Evolutionary conservation across 2,888 invertebrate genomes (phyloP).

Genomic region (Xestoiulus laeticollis): DNA sequence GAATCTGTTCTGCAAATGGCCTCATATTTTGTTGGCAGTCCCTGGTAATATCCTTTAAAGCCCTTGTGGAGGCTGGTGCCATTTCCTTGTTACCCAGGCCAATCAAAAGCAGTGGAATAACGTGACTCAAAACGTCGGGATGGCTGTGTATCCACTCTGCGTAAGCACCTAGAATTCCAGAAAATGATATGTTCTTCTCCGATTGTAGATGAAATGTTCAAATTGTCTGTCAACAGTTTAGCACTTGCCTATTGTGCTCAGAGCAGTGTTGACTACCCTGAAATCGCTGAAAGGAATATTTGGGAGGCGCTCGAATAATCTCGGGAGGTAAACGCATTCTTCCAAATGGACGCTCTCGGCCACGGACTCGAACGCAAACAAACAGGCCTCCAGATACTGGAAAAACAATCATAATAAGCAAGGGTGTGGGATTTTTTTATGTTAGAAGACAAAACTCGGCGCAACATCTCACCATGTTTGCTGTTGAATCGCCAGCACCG

Average conservation of each 20-base stretch:
- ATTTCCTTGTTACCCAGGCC: conserved; percentile 75
- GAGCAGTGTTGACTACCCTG: conserved; percentile 75
- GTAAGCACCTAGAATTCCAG: conserved; percentile 77
- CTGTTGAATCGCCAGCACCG: conserved; percentile 62
- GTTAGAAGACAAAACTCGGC: not conserved
- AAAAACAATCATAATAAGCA: not conserved
- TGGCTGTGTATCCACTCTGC: conserved; percentile 84
- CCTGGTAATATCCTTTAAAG: conserved; percentile 84
- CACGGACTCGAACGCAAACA: conserved; percentile 72
- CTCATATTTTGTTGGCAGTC: conserved; percentile 80
- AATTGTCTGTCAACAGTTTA: not conserved
- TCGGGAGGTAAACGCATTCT: conserved; percentile 69
- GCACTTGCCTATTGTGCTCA: conserved; percentile 76
- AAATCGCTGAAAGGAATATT: conserved; percentile 72
- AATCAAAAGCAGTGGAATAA: conserved; percentile 74
- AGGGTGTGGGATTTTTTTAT: not conserved
- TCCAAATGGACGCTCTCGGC: conserved; percentile 71
- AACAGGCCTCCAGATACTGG: conserved; percentile 72
- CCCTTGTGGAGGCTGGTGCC: conserved; percentile 83
- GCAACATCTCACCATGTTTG: conserved; percentile 60
- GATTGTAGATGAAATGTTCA: too few relatives aligned
- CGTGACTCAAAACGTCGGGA: conserved; percentile 73
- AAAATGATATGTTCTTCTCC: too few relatives aligned
- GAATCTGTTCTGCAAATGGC: conserved; percentile 79
- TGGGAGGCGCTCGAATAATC: conserved; percentile 71